Conservation (phyloP, 2,888 invertebrate genomes). For the Periphyllus acericola region DNA sequence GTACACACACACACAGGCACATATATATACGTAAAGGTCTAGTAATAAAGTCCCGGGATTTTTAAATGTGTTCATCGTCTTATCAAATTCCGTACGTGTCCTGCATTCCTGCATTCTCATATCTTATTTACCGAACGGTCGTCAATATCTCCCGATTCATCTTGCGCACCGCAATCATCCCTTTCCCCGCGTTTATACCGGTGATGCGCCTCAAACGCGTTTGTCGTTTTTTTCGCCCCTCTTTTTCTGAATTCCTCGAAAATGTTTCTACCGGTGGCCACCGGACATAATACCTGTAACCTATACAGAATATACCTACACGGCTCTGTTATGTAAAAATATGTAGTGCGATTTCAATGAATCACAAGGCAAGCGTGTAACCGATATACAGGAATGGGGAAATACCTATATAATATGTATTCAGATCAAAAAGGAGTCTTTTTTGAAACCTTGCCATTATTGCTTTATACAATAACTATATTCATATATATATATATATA, state of each 20-base stretch:
- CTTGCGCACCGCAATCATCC: background rate
- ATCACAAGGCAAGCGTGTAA: too few relatives aligned
- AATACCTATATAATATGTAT: too few relatives aligned
- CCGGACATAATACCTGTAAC: background rate
- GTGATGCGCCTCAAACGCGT: too few relatives aligned
- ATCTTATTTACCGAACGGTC: conserved; percentile 54
- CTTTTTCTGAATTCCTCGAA: background rate
- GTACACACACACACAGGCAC: too few relatives aligned
- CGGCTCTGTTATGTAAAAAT: too few relatives aligned
- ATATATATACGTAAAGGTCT: background rate
- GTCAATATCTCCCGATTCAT: conserved; percentile 39
- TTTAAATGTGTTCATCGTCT: conserved; percentile 61
- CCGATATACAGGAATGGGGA: too few relatives aligned
- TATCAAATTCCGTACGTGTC: conserved; percentile 59
- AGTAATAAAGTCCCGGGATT: conserved; percentile 61
- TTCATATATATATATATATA: too few relatives aligned
- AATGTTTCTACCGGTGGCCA: background rate
- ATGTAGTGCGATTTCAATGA: too few relatives aligned
- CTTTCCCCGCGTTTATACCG: background rate
- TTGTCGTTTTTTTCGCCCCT: background rate
- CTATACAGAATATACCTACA: too few relatives aligned
- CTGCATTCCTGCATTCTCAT: conserved; percentile 32
- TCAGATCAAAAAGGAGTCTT: too few relatives aligned
- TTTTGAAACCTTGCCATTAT: too few relatives aligned
- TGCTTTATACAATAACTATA: too few relatives aligned